Conservation (phyloP, 2,797 vertebrate genomes). For the Pangasius larnaudii region DNA sequence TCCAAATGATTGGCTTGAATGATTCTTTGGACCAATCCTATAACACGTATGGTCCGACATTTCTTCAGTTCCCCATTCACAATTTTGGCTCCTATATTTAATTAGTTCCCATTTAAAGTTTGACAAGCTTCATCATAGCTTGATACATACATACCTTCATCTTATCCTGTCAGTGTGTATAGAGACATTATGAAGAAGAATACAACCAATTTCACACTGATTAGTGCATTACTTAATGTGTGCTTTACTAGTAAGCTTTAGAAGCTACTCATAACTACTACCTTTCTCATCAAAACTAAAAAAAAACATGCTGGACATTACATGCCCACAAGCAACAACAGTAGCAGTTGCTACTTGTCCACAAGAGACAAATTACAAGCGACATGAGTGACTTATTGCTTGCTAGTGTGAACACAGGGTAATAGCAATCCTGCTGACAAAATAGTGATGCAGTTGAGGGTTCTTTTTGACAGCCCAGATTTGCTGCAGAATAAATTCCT, state of each 20-base stretch:
- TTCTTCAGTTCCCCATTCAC: neutral
- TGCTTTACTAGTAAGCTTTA: neutral
- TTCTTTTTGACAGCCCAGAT: slow-evolving; percentile 9
- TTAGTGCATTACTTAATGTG: neutral
- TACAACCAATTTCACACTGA: neutral
- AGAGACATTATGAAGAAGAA: neutral
- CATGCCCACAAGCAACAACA: neutral
- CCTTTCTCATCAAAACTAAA: neutral
- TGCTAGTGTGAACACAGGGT: slow-evolving; percentile 6
- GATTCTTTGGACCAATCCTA: neutral
- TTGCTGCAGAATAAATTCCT: slow-evolving; percentile 13
- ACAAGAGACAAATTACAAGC: neutral
- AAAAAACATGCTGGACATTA: too few relatives aligned
- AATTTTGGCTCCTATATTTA: neutral
- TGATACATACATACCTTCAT: neutral
- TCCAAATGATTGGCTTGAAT: neutral
- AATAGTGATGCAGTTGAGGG: slow-evolving; percentile 38
- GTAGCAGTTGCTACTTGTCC: neutral
- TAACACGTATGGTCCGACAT: neutral
- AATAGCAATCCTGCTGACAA: slow-evolving; percentile 41
- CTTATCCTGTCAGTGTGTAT: neutral
- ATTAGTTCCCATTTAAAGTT: neutral
- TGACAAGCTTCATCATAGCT: neutral
- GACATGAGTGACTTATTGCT: slow-evolving; percentile 1
- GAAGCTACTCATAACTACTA: neutral